Evolutionary conservation across 2,797 vertebrate species (phyloP), one percentile per base, ranked within the genome.

Genomic region (Crocidura indochinensis): DNA sequence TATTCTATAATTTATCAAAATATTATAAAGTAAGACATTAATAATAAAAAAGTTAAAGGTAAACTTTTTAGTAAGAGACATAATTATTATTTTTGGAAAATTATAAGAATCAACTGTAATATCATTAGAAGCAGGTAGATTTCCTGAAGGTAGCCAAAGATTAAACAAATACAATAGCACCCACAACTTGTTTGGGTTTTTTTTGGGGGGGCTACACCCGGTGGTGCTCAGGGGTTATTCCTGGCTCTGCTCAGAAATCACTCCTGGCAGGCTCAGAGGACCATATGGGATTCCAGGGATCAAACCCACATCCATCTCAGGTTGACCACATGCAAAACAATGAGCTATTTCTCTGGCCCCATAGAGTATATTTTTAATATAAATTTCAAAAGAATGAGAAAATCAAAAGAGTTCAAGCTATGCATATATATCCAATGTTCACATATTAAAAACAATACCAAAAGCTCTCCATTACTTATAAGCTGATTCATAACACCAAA

Each of bases 1-100:
- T 38, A 38, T 38, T 38, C 38, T 38, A 38, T 38, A 51, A 26
- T 27, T 46, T 44, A n/a, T 49, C 62, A 56, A 79, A 81, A 56
- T 64, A 51, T 0, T 62, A 7, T n/a, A 76, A 88, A 81, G 31
- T 73, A 44, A 85, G 24, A 77, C 51, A 8, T 38, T 67, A 73
- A 47, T 62, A 82, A 24, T 62, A 60, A n/a, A 60, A 88, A 73
- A 44, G 47, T 46, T 20, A 71, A 77, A 46, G 81, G 49, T 44
- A 83, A 88, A 26, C 72, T 56, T 81, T 44, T 81, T 46, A 46
- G 17, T 10, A 88, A 77, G 76, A 53, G 20, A 31, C 15, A 11
- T 51, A 49, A 85, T 74, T 53, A 73, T 86, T 68, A 29, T 47
- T 60, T 80, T 84, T 49, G 8, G 84, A 72, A 65, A 76, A 49